phyloP scores from a whole-genome alignment of 2,797 vertebrate species.

The Champsocephalus gunnari region DNA sequence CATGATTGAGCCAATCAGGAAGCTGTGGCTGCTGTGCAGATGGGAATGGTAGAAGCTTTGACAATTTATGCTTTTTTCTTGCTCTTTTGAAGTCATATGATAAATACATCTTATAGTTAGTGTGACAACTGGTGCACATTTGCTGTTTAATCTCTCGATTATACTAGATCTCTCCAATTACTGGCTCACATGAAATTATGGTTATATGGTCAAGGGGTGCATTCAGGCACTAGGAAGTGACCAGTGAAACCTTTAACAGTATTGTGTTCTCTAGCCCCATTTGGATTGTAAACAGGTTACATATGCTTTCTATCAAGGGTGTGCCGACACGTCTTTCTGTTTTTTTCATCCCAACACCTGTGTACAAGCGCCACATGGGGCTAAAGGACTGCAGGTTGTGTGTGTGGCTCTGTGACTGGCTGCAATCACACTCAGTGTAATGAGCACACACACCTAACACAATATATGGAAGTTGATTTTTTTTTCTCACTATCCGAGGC shows the following conservation, averaged over 20 bases:
- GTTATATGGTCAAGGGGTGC: background rate
- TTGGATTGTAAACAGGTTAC: conserved; percentile 33
- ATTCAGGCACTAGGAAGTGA: conserved; percentile 26
- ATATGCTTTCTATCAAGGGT: conserved; percentile 28
- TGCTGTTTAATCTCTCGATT: conserved; percentile 8
- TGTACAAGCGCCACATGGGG: conserved; percentile 21
- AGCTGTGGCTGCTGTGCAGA: conserved; percentile 31
- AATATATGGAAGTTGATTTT: conserved; percentile 41
- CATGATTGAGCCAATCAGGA: conserved; percentile 60
- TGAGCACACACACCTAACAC: conserved; percentile 34
- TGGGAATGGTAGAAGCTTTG: conserved; percentile 20
- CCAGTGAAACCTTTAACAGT: conserved; percentile 17
- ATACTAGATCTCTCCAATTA: background rate
- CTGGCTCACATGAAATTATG: background rate
- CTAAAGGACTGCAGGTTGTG: conserved; percentile 28
- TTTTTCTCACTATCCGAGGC: conserved; percentile 46
- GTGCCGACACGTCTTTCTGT: conserved; percentile 19
- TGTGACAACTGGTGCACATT: conserved; percentile 2
- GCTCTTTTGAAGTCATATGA: conserved; percentile 17
- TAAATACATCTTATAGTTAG: background rate
- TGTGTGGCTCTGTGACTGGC: conserved; percentile 36
- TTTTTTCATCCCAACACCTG: conserved; percentile 36
- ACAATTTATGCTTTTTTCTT: conserved; percentile 28
- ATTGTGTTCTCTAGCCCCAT: conserved; percentile 22
- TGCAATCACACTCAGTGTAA: conserved; percentile 23